Evolutionary conservation across 2,113 vertebrate species (phyloP), one percentile per base, ranked within the genome.

Genomic region (Poecilia latipinna): DNA sequence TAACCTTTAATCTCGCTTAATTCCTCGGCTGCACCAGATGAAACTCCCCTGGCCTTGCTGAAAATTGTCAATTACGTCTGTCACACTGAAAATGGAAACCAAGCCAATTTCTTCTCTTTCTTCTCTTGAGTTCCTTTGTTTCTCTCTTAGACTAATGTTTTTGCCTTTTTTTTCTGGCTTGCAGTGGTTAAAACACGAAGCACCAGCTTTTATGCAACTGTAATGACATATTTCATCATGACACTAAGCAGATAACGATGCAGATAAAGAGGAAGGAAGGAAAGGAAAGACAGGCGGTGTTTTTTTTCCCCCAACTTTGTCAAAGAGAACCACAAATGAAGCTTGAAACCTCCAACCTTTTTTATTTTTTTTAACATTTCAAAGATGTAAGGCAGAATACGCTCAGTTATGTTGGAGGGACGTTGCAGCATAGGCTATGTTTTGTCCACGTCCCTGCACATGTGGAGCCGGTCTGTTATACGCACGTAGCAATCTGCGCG

Each of bases 1-100:
- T 92, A 91, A 92, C 90, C 88, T 93, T 89, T 91, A 82, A 90
- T 86, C 81, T 83, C 84, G 17, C 79, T 74, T 77, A 87, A 88
- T 85, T 87, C 80, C 80, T 82, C 72, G 24, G 78, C 64, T 82
- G 78, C 72, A 78, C 75, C 74, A 75, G 82, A 90, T 75, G 71
- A 87, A 75, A 89, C 81, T 71, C 78, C 68, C 65, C 33, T 77
- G 80, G 82, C 83, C 79, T 60, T 13, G 39, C 75, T 90, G 79
- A 73, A 81, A 83, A 88, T 88, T 85, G 84, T 86, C 89, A 90
- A 88, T 91, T 84, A 87, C 31, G 70, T 64, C 85, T 82, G 88
- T 84, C 84, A 91, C 71, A 70, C 67, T 69, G 74, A 84, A 82
- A 89, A 83, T 65, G 73, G 79, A 65, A 86, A 86, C 78, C 24